A percentile compares a stretch with the other conserved stretches of the same genome.
Conservation (phyloP, 2,113 vertebrate species). For the Nipponia nippon region DNA sequence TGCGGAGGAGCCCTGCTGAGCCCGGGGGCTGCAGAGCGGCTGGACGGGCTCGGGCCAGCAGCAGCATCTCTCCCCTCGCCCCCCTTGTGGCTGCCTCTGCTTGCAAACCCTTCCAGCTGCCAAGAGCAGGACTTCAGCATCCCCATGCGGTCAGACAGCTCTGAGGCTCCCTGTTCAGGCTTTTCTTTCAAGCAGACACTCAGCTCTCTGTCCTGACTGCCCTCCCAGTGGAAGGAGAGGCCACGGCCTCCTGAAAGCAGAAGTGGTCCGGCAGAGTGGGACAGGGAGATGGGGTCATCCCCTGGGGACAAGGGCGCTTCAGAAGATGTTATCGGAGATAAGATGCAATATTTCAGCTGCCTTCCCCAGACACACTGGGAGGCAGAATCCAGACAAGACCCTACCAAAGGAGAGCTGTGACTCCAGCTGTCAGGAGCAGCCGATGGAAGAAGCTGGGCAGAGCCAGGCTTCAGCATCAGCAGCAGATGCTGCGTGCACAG, state of each 20-base stretch:
- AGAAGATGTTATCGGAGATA: background rate
- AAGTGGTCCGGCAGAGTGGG: fast-evolving
- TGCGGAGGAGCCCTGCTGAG: background rate
- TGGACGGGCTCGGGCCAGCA: background rate
- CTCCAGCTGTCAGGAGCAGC: background rate
- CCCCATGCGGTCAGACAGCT: background rate
- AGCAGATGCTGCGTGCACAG: background rate
- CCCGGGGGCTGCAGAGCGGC: background rate
- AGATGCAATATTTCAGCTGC: background rate
- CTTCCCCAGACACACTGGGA: fast-evolving
- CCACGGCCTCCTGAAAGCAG: background rate
- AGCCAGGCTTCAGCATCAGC: background rate
- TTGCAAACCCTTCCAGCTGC: background rate
- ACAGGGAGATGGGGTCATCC: background rate
- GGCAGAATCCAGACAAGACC: fast-evolving
- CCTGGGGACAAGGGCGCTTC: fast-evolving
- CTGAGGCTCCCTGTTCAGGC: fast-evolving
- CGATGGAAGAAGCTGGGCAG: background rate
- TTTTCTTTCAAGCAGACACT: background rate
- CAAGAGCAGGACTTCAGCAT: constrained; percentile 21
- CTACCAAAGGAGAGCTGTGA: fast-evolving
- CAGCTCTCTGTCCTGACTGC: background rate
- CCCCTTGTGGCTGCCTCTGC: background rate
- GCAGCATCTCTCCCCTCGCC: background rate
- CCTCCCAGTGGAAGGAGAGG: fast-evolving